Conservation (phyloP, 2,888 invertebrate genomes). For the Scaeva pyrastri region DNA sequence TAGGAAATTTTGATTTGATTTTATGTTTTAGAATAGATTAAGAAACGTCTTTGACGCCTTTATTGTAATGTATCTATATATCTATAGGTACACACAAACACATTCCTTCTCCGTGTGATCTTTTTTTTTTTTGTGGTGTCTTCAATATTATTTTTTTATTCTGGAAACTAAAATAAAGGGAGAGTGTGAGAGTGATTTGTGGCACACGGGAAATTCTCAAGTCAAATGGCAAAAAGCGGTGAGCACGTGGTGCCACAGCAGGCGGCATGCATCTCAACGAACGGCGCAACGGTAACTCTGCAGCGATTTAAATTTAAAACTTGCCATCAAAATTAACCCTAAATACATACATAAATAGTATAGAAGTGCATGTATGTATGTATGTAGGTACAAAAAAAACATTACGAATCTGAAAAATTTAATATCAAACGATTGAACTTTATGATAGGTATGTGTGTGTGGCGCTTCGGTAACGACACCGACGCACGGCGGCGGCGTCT, state of each 20-base stretch:
- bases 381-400: too few species aligned
- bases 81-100: constrained; percentile 43
- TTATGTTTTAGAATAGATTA: constrained; percentile 76
- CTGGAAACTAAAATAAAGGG: constrained; percentile 35
- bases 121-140: constrained; percentile 27
- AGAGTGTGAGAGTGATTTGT: constrained; percentile 69
- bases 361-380: too few species aligned
- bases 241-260: constrained; percentile 74
- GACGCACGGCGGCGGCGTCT: constrained; percentile 10
- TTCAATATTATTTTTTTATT: constrained; percentile 9
- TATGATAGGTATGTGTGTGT: constrained; percentile 1
- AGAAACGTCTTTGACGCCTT: constrained; percentile 73
- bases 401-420: background rate
- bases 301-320: constrained; percentile 22
- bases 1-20: constrained; percentile 76
- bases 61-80: constrained; percentile 32
- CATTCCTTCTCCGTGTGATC: constrained; percentile 43
- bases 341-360: background rate
- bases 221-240: constrained; percentile 68
- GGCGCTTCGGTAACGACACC: constrained; percentile 44
- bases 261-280: constrained; percentile 32
- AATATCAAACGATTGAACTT: background rate
- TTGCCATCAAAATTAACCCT: constrained; percentile 23
- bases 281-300: background rate
- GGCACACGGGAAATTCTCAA: constrained; percentile 68